Evolutionary conservation across 2,113 vertebrate species (phyloP).

Genomic region (Phaetusa simplex): DNA sequence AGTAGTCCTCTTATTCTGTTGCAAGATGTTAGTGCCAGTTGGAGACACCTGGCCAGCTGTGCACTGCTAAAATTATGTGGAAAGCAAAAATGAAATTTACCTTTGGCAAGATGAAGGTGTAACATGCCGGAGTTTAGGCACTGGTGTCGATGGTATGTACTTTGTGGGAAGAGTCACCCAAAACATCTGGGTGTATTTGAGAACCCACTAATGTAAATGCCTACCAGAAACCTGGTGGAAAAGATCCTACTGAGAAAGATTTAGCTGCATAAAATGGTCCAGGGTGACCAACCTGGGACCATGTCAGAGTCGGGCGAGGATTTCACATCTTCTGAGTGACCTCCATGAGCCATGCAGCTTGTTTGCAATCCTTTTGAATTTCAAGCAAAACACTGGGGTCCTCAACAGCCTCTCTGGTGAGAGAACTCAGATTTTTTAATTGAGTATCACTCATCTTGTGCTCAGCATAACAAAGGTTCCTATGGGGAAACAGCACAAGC

Average conservation of each 20-base stretch:
- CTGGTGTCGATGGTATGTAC: not conserved
- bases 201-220: not conserved
- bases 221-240: not conserved
- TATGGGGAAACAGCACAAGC: not conserved
- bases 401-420: not conserved
- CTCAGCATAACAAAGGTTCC: not conserved
- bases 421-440: not conserved
- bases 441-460: not conserved
- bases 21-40: not conserved
- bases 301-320: not conserved
- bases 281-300: not conserved
- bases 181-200: not conserved
- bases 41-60: not conserved
- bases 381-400: not conserved
- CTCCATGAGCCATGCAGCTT: not conserved
- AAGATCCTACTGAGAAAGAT: not conserved
- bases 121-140: not conserved
- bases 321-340: not conserved
- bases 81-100: not conserved
- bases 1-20: not conserved
- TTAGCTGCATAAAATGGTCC: not conserved
- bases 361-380: not conserved
- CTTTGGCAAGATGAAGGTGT: not conserved
- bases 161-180: not conserved
- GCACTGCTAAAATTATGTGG: not conserved